Percentiles rank a stretch among this genome's conserved stretches.
These are phyloP conservation scores for Dolichotis patagonum DNA, from an alignment of 2,113 vertebrate species.

Conservation along the genomic window DNA sequence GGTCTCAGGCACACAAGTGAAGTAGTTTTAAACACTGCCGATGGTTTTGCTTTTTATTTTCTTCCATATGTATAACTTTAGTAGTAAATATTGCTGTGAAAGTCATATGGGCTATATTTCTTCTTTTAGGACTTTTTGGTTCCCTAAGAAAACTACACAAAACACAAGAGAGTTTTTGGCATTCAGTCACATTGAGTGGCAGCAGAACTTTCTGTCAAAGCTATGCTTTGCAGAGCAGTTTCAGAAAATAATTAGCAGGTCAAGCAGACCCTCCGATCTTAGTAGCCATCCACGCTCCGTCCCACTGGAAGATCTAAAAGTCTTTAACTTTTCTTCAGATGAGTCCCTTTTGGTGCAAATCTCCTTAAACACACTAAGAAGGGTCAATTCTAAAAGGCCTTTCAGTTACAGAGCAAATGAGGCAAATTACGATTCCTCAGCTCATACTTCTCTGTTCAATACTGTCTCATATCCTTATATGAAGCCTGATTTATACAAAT, in stretches of 20 bases:
- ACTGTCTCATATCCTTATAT: constrained; percentile 66
- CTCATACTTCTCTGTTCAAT: constrained; percentile 32
- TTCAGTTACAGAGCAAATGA: neutral
- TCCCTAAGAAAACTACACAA: neutral
- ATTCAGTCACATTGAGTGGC: neutral
- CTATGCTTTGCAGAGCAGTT: neutral
- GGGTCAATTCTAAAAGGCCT: constrained; percentile 14
- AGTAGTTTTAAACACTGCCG: neutral
- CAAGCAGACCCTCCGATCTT: constrained; percentile 1
- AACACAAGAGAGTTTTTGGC: neutral
- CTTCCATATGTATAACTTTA: constrained; percentile 3
- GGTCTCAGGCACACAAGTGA: neutral
- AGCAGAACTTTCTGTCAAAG: neutral
- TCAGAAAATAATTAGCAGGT: constrained; percentile 39
- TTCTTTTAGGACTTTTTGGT: neutral
- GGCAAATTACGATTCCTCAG: neutral
- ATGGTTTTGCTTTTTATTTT: neutral
- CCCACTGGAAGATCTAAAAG: constrained; percentile 23
- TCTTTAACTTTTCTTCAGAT: constrained; percentile 35
- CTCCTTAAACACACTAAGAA: neutral
- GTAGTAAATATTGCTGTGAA: constrained; percentile 7
- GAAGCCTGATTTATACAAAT: constrained; percentile 79
- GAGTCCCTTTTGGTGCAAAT: neutral
- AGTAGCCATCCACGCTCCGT: neutral
- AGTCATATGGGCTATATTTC: neutral